Percentiles rank a stretch among this genome's conserved stretches.
phyloP scores from a whole-genome alignment of 2,888 invertebrate genomes.

The Eucriotettix oculatus region DNA sequence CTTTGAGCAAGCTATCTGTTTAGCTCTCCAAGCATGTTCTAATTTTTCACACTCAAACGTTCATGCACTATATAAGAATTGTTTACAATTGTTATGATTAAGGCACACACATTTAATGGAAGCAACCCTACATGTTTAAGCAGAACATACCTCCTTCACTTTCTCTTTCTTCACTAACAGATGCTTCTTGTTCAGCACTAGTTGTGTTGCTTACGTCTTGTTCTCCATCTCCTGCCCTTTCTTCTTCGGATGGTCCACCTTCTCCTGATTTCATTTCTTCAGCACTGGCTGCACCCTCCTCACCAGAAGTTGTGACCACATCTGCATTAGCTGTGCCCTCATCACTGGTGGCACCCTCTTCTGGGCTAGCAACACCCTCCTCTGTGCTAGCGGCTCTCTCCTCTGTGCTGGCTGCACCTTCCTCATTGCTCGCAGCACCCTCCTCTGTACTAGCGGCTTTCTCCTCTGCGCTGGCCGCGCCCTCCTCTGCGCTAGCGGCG shows the following conservation, averaged over 20 bases:
- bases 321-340: slow-evolving; percentile 20
- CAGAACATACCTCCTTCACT: too few relatives aligned
- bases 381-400: slow-evolving; percentile 19
- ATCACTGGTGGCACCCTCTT: slow-evolving; percentile 26
- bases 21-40: too few relatives aligned
- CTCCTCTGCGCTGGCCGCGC: slow-evolving; percentile 16
- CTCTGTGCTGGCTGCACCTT: slow-evolving; percentile 28
- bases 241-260: slow-evolving; percentile 6
- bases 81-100: too few relatives aligned
- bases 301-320: neutral
- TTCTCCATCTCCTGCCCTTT: slow-evolving; percentile 11
- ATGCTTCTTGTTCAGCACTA: slow-evolving; percentile 4
- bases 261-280: slow-evolving; percentile 18
- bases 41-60: too few relatives aligned
- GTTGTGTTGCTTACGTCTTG: neutral
- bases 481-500: slow-evolving; percentile 13
- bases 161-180: slow-evolving; percentile 4
- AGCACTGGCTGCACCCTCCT: slow-evolving; percentile 27
- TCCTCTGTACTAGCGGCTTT: slow-evolving; percentile 13
- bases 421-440: slow-evolving; percentile 3
- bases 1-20: too few relatives aligned
- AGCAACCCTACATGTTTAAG: too few relatives aligned
- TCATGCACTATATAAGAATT: too few relatives aligned
- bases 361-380: slow-evolving; percentile 6
- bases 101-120: too few relatives aligned